phyloP scores from a whole-genome alignment of 2,797 vertebrate genomes.

The Monodelphis domestica region DNA sequence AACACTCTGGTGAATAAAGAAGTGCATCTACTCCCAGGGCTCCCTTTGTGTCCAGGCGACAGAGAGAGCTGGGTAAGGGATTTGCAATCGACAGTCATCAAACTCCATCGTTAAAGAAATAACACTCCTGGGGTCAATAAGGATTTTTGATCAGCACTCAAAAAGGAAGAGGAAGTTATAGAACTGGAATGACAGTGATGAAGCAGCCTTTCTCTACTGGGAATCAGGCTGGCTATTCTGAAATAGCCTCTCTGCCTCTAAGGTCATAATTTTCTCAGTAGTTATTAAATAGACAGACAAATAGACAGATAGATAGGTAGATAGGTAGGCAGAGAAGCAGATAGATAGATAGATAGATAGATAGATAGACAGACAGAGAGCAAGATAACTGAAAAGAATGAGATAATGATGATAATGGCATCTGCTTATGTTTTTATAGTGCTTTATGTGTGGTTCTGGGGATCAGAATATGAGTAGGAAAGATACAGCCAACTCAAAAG shows the following conservation, averaged over 20 bases:
- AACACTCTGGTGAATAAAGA: conserved; percentile 73
- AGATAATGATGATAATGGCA: background rate
- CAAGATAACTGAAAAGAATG: background rate
- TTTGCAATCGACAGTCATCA: background rate
- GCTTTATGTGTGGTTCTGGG: background rate
- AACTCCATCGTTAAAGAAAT: background rate
- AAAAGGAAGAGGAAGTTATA: background rate
- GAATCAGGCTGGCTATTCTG: background rate
- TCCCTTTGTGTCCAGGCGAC: background rate
- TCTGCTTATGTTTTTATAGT: background rate
- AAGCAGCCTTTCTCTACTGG: background rate
- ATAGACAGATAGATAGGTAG: background rate
- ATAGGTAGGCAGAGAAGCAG: background rate
- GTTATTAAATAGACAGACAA: background rate
- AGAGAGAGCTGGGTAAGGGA: background rate
- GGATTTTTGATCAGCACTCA: background rate
- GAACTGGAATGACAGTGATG: background rate
- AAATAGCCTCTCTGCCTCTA: background rate
- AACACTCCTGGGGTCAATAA: background rate
- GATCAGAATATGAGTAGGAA: background rate
- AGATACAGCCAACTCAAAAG: background rate
- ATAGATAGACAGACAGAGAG: too few relatives aligned
- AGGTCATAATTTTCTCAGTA: background rate
- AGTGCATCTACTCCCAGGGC: conserved; percentile 46
- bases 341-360: background rate